Conservation (phyloP, 2,888 invertebrate genomes). For the Brenthis hecate region DNA sequence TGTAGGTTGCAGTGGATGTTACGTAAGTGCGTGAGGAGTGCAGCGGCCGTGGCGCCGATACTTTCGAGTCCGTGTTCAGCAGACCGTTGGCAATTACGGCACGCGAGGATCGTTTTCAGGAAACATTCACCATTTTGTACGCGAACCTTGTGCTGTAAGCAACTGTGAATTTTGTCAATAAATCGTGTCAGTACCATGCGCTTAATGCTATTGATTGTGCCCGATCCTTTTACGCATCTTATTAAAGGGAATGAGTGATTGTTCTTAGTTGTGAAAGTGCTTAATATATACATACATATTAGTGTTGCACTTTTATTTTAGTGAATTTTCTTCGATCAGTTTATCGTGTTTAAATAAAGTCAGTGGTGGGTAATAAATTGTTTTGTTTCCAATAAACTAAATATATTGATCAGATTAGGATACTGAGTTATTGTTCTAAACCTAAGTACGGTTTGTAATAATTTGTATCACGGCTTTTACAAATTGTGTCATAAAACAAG, state of each 20-base stretch:
- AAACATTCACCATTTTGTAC: constrained; percentile 79
- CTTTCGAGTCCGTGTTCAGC: constrained; percentile 69
- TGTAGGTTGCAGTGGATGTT: constrained; percentile 70
- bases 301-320: constrained; percentile 36
- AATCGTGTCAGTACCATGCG: constrained; percentile 49
- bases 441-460: too few species aligned
- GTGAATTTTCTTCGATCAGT: background rate
- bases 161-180: constrained; percentile 42
- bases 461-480: too few species aligned
- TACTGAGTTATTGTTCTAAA: too few species aligned
- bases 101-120: constrained; percentile 76
- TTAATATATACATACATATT: constrained; percentile 14
- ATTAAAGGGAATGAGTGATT: constrained; percentile 50
- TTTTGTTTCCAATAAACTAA: background rate
- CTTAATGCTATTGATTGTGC: constrained; percentile 48
- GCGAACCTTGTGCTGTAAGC: constrained; percentile 58
- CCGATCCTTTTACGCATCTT: constrained; percentile 45
- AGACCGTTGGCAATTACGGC: constrained; percentile 69
- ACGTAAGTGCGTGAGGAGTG: constrained; percentile 74
- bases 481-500: too few species aligned
- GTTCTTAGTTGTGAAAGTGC: constrained; percentile 63
- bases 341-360: constrained; percentile 22
- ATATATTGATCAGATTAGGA: too few species aligned
- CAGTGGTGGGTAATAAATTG: constrained; percentile 31
- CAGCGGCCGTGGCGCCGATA: constrained; percentile 66